Base-by-base conservation (phyloP, 2,888 invertebrate species). In the Leptogaster cylindrica region DNA sequence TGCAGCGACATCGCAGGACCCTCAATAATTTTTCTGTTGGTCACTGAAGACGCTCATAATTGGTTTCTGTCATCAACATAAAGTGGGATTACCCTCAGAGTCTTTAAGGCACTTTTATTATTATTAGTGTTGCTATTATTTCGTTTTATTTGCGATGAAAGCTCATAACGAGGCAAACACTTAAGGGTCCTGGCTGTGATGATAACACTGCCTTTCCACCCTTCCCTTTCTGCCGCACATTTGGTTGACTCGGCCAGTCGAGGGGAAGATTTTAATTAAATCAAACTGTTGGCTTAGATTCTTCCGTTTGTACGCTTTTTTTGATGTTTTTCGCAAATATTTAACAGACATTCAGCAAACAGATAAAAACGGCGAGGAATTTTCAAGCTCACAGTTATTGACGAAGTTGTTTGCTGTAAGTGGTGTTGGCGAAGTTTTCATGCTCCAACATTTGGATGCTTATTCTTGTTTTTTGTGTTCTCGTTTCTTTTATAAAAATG, bases 21-120 rank as follows among this genome's bases (percentile, higher is more conserved):
- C 61, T 61, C 61, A 61, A 61, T 44, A 27, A 41, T 41, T 61
- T 61, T 44, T 27, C 61, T 61, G 61, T 61, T 61, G 61, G 61
- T 61, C 61, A 61, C 44, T 44, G 44, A 41, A 33, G 44, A 61
- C 44, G 61, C 44, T 14, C 25, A 44, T 61, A 61, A 64, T 64
- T 48, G 64, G 36, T 48, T 48, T 64, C 36, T 64, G 48, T 64
- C 48, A 64, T 64, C 64, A 64, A 50, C 64, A 64, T 50, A 50
- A 64, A 64, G 36, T 50, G 31, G 31, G 48, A 48, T 64, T 64
- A 33, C 33, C 48, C 50, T 20, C 33, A n/a, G 25, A 48, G 48
- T 48, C 64, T 64, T 64, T 36, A 50, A 64, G 64, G 46, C 36
- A 50, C 8, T 33, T 64, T 64, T 64, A 64, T 64, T 48, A 64